phyloP scores from a whole-genome alignment of 2,888 invertebrate species.

The Euclidia mi region DNA sequence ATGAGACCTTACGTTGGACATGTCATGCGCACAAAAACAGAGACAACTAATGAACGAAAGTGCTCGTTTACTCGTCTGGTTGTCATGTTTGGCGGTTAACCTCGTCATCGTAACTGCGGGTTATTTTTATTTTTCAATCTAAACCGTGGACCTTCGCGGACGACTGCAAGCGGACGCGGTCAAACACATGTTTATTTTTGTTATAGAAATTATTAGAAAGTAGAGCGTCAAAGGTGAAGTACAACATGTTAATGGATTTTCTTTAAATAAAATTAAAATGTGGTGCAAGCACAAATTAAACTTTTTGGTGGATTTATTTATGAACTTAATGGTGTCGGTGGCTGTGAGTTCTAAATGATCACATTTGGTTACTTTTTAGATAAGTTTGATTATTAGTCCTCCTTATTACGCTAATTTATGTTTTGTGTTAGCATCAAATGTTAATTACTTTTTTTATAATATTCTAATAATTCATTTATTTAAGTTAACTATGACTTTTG shows the following conservation, averaged over 20 bases:
- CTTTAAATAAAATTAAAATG: conserved; percentile 10
- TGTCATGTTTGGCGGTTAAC: conserved; percentile 64
- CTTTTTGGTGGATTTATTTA: too few species aligned
- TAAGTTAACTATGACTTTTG: too few species aligned
- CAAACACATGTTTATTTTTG: conserved; percentile 64
- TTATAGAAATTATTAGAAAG: conserved; percentile 58
- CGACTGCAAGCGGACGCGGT: conserved; percentile 56
- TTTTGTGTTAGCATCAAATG: too few species aligned
- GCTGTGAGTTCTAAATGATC: too few species aligned
- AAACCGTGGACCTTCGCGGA: conserved; percentile 65
- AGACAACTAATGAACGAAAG: conserved; percentile 35
- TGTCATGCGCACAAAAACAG: conserved; percentile 32
- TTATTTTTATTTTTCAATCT: conserved; percentile 63
- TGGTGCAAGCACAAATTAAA: too few species aligned
- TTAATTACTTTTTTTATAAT: too few species aligned
- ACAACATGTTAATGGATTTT: conserved; percentile 32
- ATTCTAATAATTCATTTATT: too few species aligned
- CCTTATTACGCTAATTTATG: too few species aligned
- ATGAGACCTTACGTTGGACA: conserved; percentile 27
- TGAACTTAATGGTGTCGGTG: too few species aligned
- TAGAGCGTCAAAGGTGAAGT: conserved; percentile 54
- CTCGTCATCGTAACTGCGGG: conserved; percentile 56
- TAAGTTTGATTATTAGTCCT: too few species aligned
- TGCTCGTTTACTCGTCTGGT: conserved; percentile 57
- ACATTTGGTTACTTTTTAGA: too few species aligned